Evolutionary conservation across 2,113 vertebrate species (phyloP), one percentile per base, ranked within the genome.

Genomic region (Chiloscyllium plagiosum): DNA sequence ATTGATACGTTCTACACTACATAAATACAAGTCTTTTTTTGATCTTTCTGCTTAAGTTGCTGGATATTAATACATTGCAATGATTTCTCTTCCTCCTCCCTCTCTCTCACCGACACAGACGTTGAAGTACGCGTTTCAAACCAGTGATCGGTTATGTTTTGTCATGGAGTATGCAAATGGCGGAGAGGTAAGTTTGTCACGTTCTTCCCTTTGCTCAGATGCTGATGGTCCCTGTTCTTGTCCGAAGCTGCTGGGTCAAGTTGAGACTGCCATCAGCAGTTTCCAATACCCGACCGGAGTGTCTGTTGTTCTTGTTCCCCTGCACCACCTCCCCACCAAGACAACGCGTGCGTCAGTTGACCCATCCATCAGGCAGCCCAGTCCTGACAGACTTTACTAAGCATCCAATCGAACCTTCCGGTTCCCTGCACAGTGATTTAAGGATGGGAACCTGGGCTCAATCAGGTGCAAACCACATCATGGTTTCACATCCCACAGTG

Each of bases 151-250:
- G 5, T 98, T 99, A 86, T 99, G 99, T 97, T 99, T 99, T 2
- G 99, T 99, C 96, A 99, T 99, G 99, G 99, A 99, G 95, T 99
- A 99, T 0, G 99, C 99, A 97, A 99, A 99, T 0, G 99, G 99
- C 0, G 99, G 99, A 2, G 99, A 99, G 98, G 99, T 99, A 97
- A 96, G 97, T 94, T 26, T n/a, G 37, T 92, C 3, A 1, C 6
- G 15, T 37, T 65, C n/a, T 42, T 66, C 47, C 29, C 26, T 17
- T 61, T 15, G 47, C 6, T n/a, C 29, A 5, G 69, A 15, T 10
- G 13, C 37, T 72, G 50, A 33, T 37, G 6, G 95, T 3, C 26
- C 52, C 50, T 7, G 10, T 19, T 29, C 87, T 92, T 65, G 87
- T 56, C 87, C 20, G 22, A 66, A n/a, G 89, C 89, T 22, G 6